phyloP scores from a whole-genome alignment of 2,113 vertebrate species.

The Lipophrys pholis region DNA sequence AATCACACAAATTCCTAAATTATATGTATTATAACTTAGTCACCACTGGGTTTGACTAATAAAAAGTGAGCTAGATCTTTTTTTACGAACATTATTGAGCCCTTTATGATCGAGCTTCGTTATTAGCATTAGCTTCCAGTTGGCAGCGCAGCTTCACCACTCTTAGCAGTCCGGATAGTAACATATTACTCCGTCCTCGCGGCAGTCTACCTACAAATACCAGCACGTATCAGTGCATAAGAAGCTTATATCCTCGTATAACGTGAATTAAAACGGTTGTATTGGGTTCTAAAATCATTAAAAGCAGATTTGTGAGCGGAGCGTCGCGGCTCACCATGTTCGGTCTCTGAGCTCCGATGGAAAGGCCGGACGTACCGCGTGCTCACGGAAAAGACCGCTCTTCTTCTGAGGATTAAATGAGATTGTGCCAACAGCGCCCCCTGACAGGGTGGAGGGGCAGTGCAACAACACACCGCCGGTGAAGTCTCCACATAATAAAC shows the following conservation, averaged over 20 bases:
- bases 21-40: too few species aligned
- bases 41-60: too few species aligned
- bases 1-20: too few species aligned
- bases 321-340: slow-evolving; percentile 66
- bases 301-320: accelerated
- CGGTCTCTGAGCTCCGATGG: slow-evolving; percentile 59
- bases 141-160: slow-evolving; percentile 18
- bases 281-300: accelerated
- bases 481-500: too few species aligned
- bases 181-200: neutral
- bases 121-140: neutral
- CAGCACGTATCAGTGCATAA: accelerated
- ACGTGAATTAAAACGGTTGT: accelerated
- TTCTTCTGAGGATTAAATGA: slow-evolving; percentile 31
- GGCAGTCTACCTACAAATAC: accelerated
- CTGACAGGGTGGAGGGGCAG: too few species aligned
- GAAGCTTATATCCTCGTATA: neutral
- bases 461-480: too few species aligned
- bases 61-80: too few species aligned
- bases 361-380: slow-evolving; percentile 80
- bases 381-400: slow-evolving; percentile 60
- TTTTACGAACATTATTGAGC: too few species aligned
- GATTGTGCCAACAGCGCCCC: too few species aligned
- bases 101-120: too few species aligned
- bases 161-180: neutral